Evolutionary conservation across 2,113 vertebrate species (phyloP), one percentile per base, ranked within the genome.

Genomic region (Rousettus leschenaultii): DNA sequence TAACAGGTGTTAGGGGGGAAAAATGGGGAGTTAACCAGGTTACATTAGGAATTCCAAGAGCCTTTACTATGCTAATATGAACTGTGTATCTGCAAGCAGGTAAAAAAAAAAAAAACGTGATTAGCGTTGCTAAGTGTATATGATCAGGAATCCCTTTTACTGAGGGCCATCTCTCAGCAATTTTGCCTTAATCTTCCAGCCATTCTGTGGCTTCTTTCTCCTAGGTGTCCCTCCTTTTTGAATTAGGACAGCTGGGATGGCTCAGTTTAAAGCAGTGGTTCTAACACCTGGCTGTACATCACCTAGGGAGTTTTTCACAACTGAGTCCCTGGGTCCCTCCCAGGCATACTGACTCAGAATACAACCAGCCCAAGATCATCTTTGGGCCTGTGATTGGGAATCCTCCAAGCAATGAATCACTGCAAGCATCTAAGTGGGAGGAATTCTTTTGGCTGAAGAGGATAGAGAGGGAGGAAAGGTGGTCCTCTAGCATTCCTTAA

Each of bases 361-460:
- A 16, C 45, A 73, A 1, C 21, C 55, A 83, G 61, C 15, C 59
- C 59, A 13, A 40, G 51, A 70, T 86, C 78, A 55, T 89, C 92
- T 74, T 51, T 77, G 79, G 75, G 66, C 61, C 43, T 82, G 78
- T 45, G 84, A 26, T 1, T 95, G 92, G 84, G 66, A 89, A 45
- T 19, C 7, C 38, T 91, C 94, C 79, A 79, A 92, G 65, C 55
- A 51, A 59, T 91, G 96, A 95, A 43, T 97, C 92, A 75, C 57
- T 57, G 63, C 84, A 89, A 83, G 55, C 83, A 86, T 91, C 78
- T 77, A 45, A 86, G 83, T 53, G 82, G 83, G 78, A 95, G 78
- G 21, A 79, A 89, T 75, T 59, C 59, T 92, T 66, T 48, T 33
- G 35, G 61, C 77, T 48, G 24, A 63, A 74, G 30, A 0, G 35